phyloP scores from a whole-genome alignment of 2,797 vertebrate genomes.

The Euthynnus affinis region DNA sequence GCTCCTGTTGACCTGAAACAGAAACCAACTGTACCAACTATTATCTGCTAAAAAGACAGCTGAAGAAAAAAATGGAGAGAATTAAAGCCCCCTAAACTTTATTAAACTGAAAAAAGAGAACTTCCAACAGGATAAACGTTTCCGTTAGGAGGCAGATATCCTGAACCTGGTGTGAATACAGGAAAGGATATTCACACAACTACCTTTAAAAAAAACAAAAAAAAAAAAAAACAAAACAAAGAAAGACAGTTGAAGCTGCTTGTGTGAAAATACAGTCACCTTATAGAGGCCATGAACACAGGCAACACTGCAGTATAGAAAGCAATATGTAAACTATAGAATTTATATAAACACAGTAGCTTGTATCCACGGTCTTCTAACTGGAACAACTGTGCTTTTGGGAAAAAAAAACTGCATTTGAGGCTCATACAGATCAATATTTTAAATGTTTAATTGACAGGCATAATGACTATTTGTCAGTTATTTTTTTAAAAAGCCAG shows the following conservation, averaged over 20 bases:
- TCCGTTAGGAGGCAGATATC: neutral
- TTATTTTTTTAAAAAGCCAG: neutral
- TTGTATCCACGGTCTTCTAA: neutral
- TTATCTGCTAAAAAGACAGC: neutral
- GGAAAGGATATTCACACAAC: too few species aligned
- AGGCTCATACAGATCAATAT: neutral
- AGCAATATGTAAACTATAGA: neutral
- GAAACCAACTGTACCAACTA: neutral
- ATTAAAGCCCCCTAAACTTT: neutral
- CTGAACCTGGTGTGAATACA: neutral
- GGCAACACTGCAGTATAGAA: neutral
- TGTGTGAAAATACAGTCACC: neutral
- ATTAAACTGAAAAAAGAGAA: neutral
- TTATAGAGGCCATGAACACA: neutral
- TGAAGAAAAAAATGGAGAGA: neutral
- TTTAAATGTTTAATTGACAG: neutral
- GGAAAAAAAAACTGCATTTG: neutral
- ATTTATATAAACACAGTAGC: neutral
- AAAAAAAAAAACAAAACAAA: too few species aligned
- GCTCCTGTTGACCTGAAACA: conserved; percentile 14
- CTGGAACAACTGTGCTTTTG: neutral
- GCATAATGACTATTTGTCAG: neutral
- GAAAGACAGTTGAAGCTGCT: too few species aligned
- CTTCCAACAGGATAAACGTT: neutral
- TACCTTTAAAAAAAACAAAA: neutral